These are phyloP conservation scores for Coryphaenoides rupestris DNA, from an alignment of 2,113 vertebrate species.

Conservation along the genomic window DNA sequence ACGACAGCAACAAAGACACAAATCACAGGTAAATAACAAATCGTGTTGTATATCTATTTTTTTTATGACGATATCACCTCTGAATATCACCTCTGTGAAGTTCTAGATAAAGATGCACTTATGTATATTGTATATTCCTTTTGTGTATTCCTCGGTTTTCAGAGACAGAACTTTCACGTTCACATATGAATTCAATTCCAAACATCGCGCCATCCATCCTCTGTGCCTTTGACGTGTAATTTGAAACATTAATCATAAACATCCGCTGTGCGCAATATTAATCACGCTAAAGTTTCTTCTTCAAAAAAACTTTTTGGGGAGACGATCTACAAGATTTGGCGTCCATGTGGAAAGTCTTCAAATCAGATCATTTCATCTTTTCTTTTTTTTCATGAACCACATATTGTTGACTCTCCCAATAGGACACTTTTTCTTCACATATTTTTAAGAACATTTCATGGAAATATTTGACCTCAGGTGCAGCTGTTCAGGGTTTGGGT, in stretches of 20 bases:
- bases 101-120: constrained; percentile 3
- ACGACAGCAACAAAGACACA: not conserved
- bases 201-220: constrained; percentile 45
- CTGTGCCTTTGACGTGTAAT: constrained; percentile 54
- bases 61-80: not conserved
- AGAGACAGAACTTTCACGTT: constrained; percentile 65
- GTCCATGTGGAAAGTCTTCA: not conserved
- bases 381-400: too few species aligned
- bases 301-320: constrained; percentile 28
- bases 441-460: too few species aligned
- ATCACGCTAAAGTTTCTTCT: constrained; percentile 58
- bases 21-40: constrained; percentile 43
- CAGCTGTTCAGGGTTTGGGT: too few species aligned
- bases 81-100: not conserved
- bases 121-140: constrained; percentile 54
- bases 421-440: too few species aligned
- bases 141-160: constrained; percentile 73
- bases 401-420: too few species aligned
- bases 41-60: too few species aligned
- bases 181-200: constrained; percentile 68
- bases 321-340: constrained; percentile 16
- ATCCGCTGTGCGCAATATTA: constrained; percentile 61
- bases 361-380: too few species aligned
- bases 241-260: constrained; percentile 67
- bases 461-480: too few species aligned